Conservation (phyloP, 2,113 vertebrate species). For the Rousettus leschenaultii region DNA sequence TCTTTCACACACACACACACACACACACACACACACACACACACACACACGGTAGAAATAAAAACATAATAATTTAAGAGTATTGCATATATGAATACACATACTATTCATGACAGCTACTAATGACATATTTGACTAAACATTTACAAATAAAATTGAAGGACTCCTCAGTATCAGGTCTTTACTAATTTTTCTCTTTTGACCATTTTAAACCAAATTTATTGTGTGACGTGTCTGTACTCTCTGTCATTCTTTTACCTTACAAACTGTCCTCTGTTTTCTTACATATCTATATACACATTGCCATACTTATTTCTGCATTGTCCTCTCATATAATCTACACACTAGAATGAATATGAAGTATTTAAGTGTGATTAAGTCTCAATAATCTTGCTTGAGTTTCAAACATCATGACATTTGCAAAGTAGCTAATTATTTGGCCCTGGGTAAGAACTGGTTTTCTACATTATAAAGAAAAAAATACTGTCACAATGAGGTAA, state of each 20-base stretch:
- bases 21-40: too few species aligned
- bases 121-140: neutral
- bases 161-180: neutral
- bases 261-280: neutral
- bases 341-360: neutral
- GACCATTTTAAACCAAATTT: neutral
- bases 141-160: neutral
- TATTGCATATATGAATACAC: neutral
- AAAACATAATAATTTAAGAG: neutral
- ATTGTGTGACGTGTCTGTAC: neutral
- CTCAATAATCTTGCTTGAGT: neutral
- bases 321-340: neutral
- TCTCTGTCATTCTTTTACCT: neutral
- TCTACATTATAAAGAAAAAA: constrained; percentile 47
- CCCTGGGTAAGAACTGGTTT: constrained; percentile 25
- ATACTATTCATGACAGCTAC: neutral
- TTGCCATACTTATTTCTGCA: neutral
- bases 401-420: neutral
- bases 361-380: neutral
- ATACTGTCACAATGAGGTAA: constrained; percentile 41
- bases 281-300: neutral
- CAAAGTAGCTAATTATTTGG: constrained; percentile 1
- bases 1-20: too few species aligned
- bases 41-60: neutral
- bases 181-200: neutral